These are phyloP conservation scores for Pollicipes pollicipes DNA, from an alignment of 1,140 invertebrate species.

Conservation along the genomic window DNA sequence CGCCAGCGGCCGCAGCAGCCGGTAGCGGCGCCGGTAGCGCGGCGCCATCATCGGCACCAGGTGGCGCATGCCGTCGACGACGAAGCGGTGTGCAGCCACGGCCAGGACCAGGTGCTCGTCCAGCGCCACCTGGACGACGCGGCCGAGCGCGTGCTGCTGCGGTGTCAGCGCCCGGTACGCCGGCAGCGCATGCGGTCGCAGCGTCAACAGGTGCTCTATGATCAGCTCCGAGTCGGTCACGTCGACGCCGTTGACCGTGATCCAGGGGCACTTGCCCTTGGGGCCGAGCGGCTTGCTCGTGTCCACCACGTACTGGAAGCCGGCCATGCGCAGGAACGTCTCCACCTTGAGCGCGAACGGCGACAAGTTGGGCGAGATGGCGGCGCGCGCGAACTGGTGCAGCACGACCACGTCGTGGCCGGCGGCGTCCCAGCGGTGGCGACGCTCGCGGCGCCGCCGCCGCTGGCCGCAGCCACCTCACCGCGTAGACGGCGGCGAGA, in stretches of 20 bases:
- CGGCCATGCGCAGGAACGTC: slow-evolving; percentile 22
- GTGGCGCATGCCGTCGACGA: too few relatives aligned
- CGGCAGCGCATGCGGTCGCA: not conserved
- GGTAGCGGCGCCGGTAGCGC: too few relatives aligned
- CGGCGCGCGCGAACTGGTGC: slow-evolving; percentile 16
- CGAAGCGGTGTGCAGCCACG: too few relatives aligned
- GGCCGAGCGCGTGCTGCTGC: slow-evolving; percentile 12
- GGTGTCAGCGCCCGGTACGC: slow-evolving; percentile 11
- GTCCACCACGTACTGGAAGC: slow-evolving; percentile 21
- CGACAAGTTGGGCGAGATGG: slow-evolving; percentile 18
- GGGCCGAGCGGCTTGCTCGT: slow-evolving; percentile 12
- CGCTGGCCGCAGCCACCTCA: too few relatives aligned
- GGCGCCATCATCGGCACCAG: too few relatives aligned
- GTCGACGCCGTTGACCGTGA: slow-evolving; percentile 26
- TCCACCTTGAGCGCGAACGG: slow-evolving; percentile 22
- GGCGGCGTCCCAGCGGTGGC: too few relatives aligned
- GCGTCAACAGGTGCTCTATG: slow-evolving; percentile 14
- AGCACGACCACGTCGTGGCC: slow-evolving; percentile 18
- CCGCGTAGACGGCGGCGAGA: too few relatives aligned
- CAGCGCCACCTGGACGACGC: slow-evolving; percentile 14
- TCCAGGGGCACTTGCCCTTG: slow-evolving; percentile 27
- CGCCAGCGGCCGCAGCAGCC: too few relatives aligned
- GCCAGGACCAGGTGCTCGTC: slow-evolving; percentile 13
- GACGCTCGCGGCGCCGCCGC: too few relatives aligned
- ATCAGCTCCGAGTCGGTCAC: slow-evolving; percentile 25